A percentile compares a stretch with the other conserved stretches of the same genome.
Conservation (phyloP, 2,113 vertebrate genomes). For the Struthio camelus region DNA sequence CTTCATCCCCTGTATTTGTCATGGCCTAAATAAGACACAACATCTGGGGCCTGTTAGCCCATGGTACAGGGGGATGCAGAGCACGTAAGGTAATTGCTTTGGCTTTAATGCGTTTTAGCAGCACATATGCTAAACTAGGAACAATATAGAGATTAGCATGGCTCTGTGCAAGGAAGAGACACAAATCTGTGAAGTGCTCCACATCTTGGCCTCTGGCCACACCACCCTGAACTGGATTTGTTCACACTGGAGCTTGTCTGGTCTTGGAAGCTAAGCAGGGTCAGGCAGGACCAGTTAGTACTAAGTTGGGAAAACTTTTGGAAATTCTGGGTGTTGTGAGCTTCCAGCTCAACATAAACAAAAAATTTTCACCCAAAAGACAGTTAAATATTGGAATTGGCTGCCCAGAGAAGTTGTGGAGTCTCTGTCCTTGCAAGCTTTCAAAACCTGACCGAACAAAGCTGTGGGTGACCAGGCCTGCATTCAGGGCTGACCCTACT, state of each 20-base stretch:
- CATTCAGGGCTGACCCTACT: background rate
- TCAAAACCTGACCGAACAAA: background rate
- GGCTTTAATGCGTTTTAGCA: background rate
- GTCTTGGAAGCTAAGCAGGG: background rate
- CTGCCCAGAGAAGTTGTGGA: no score
- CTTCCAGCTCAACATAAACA: background rate
- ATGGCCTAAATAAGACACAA: background rate
- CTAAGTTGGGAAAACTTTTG: background rate
- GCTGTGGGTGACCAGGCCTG: background rate
- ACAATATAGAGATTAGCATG: background rate
- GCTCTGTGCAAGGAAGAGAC: background rate
- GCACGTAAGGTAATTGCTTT: background rate
- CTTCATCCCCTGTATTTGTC: background rate
- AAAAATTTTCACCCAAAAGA: background rate
- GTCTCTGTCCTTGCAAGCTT: background rate
- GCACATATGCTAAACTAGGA: background rate
- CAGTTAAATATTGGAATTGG: background rate
- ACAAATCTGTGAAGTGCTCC: background rate
- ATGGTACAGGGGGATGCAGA: background rate
- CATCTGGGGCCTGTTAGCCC: background rate
- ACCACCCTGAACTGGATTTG: no score
- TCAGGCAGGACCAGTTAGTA: background rate
- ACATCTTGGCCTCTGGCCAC: rapidly evolving
- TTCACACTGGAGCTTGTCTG: background rate
- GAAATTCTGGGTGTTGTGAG: background rate